These are phyloP conservation scores for Phyllostomus hastatus DNA, from an alignment of 2,113 vertebrate species.

Conservation along the genomic window DNA sequence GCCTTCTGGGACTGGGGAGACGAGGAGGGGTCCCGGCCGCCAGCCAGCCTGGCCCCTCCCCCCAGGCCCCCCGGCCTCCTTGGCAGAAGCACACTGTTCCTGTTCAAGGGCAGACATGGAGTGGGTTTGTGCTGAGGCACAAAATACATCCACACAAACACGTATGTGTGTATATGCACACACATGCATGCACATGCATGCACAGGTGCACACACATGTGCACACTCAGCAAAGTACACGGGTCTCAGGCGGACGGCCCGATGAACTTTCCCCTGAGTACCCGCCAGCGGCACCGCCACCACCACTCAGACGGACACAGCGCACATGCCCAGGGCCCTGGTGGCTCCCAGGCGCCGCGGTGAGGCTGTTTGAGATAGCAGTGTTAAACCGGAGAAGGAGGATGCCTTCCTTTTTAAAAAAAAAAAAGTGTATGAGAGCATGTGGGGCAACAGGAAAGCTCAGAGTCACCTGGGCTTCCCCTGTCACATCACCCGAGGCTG, in stretches of 20 bases:
- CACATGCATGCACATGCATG: accelerated
- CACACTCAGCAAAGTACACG: accelerated
- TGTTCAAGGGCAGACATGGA: neutral
- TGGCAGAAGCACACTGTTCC: neutral
- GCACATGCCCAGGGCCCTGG: neutral
- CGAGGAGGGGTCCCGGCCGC: accelerated
- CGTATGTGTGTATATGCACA: accelerated
- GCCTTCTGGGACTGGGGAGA: neutral
- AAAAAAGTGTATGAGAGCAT: accelerated
- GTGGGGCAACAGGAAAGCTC: neutral
- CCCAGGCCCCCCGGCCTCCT: neutral
- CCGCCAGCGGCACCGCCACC: no score
- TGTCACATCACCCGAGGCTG: accelerated
- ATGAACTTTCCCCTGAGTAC: no score
- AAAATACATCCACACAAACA: accelerated
- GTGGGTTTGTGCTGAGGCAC: neutral
- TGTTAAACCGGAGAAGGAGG: neutral
- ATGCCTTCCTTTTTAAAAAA: neutral
- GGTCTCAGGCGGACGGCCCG: neutral
- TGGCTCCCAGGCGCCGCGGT: neutral
- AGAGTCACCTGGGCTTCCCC: neutral
- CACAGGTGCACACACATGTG: no score
- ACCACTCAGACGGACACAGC: neutral
- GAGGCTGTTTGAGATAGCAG: neutral
- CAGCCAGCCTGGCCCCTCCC: neutral